Percentiles rank a stretch among this genome's conserved stretches.
Evolutionary conservation across 64 coral and sea anemone species (phyloP).

Genomic region (Stichodactyla helianthus): DNA sequence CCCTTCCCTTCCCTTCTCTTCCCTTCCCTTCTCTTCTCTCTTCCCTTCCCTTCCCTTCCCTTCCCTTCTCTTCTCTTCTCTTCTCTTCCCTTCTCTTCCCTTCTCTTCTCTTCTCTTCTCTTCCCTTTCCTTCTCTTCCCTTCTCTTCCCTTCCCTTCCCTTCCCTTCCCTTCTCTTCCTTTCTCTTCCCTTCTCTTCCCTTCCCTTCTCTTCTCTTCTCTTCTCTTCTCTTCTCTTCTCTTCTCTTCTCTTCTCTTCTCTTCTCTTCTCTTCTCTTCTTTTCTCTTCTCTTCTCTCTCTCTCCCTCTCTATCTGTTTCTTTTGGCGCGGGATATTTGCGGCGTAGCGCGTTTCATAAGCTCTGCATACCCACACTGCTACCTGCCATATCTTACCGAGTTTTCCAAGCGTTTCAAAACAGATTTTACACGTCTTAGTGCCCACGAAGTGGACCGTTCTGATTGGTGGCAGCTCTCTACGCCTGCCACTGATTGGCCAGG

Average conservation of each 20-base stretch:
- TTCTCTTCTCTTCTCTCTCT: neutral
- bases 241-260: neutral
- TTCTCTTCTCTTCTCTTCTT: neutral
- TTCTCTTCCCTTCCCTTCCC: neutral
- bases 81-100: slow-evolving; percentile 8
- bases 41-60: too few species aligned
- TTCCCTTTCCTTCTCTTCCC: neutral
- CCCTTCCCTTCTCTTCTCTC: neutral
- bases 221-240: neutral
- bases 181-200: neutral
- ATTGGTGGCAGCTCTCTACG: slow-evolving; percentile 6
- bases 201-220: neutral
- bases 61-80: slow-evolving; percentile 22
- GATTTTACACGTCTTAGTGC: neutral
- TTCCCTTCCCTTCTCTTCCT: neutral
- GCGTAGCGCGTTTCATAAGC: neutral
- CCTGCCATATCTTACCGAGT: neutral
- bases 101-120: slow-evolving; percentile 7
- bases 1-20: neutral
- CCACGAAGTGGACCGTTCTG: neutral
- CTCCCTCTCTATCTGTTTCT: neutral
- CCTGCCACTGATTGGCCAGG: slow-evolving; percentile 3
- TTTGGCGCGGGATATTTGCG: neutral
- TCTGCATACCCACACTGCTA: too few species aligned
- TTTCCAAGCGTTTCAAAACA: neutral